Evolutionary conservation across 2,888 invertebrate species (phyloP).

Genomic region (Epinotia demarniana): DNA sequence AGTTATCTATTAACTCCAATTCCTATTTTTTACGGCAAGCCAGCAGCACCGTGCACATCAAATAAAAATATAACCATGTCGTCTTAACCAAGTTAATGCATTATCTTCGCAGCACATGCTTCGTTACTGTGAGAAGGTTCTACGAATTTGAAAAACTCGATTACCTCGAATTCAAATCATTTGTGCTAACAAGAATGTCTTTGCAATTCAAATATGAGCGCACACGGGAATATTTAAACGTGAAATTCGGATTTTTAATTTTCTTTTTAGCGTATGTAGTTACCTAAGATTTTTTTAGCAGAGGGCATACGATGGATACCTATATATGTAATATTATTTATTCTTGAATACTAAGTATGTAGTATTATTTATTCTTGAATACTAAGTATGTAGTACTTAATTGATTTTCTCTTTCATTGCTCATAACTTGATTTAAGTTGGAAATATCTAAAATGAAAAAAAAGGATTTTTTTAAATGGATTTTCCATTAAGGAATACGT

Average conservation of each 20-base stretch:
- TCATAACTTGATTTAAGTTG: too few species aligned
- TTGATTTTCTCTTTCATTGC: too few species aligned
- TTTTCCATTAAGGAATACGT: too few species aligned
- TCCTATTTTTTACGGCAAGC: neutral
- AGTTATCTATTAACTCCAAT: neutral
- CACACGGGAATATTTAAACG: slow-evolving; percentile 18
- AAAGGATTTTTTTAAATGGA: neutral
- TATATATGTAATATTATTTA: neutral
- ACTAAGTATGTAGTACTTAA: too few species aligned
- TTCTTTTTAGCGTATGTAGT: slow-evolving; percentile 3
- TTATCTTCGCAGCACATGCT: neutral
- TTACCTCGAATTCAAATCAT: slow-evolving; percentile 29
- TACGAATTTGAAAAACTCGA: neutral
- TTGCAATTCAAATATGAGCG: slow-evolving; percentile 24
- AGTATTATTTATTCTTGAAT: too few species aligned
- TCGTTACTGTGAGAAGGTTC: slow-evolving; percentile 13
- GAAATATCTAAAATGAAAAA: neutral
- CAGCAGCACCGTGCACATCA: neutral
- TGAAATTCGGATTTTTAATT: slow-evolving; percentile 18
- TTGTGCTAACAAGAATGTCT: slow-evolving; percentile 30
- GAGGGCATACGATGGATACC: neutral
- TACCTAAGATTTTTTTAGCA: slow-evolving; percentile 18
- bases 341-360: too few species aligned
- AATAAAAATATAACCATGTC: neutral
- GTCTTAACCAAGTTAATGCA: neutral